Percentiles rank a stretch among this genome's conserved stretches.
phyloP scores from a whole-genome alignment of 92 coral and sea anemone genomes.

The Porites lobata region DNA sequence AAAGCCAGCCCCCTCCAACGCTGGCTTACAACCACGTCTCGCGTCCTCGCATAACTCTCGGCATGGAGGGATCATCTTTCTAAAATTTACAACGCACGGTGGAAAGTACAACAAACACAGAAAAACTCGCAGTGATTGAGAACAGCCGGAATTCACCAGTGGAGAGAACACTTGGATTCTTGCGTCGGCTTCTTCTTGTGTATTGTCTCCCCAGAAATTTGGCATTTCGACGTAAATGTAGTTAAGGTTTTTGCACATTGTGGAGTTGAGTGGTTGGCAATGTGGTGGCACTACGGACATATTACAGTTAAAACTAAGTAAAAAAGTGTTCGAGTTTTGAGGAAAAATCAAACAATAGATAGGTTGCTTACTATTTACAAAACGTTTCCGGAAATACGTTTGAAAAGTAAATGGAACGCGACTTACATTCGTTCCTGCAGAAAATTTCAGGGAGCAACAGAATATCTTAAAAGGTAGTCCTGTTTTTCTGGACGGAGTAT shows the following conservation, averaged over 20 bases:
- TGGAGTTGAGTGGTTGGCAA: constrained; percentile 10
- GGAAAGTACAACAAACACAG: constrained; percentile 30
- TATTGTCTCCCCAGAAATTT: not conserved
- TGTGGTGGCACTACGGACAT: not conserved
- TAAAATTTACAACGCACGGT: constrained; percentile 22
- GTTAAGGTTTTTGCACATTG: constrained; percentile 22
- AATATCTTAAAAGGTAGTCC: too few species aligned
- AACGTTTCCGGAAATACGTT: too few species aligned
- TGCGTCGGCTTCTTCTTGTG: not conserved
- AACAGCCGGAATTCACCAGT: constrained; percentile 15
- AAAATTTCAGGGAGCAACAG: too few species aligned
- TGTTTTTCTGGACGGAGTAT: too few species aligned
- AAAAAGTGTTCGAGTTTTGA: not conserved
- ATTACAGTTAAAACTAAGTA: not conserved
- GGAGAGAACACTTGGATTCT: not conserved
- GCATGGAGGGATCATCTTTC: constrained; percentile 11
- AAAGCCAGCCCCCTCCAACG: constrained; percentile 2
- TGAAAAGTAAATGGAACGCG: too few species aligned
- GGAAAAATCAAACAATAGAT: not conserved
- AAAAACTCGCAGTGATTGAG: constrained; percentile 21
- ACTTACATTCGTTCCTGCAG: too few species aligned
- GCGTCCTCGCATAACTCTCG: constrained; percentile 34
- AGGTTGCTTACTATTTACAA: too few species aligned
- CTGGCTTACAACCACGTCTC: constrained; percentile 30
- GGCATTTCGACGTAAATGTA: constrained; percentile 37